phyloP scores from a whole-genome alignment of 2,888 invertebrate genomes.

The Amblyjoppa proteus region DNA sequence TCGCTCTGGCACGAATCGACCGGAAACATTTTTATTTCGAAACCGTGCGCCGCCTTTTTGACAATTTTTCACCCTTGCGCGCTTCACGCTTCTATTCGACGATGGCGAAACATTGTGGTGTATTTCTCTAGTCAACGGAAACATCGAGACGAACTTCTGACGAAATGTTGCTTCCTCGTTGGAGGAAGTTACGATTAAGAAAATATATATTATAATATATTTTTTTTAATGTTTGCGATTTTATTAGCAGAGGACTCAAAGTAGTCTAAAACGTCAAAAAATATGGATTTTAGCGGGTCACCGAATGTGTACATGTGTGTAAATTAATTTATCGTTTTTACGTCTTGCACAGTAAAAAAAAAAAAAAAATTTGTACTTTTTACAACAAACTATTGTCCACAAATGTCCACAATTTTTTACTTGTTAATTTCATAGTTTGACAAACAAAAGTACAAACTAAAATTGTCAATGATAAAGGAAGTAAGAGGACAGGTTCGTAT shows the following conservation, averaged over 20 bases:
- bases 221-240: background rate
- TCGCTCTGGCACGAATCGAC: conserved; percentile 28
- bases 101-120: conserved; percentile 42
- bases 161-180: background rate
- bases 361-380: no score
- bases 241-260: no score
- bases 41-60: background rate
- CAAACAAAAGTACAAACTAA: no score
- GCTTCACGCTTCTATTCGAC: conserved; percentile 8
- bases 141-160: background rate
- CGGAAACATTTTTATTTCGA: conserved; percentile 41
- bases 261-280: background rate
- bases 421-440: no score
- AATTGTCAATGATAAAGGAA: no score
- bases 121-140: background rate
- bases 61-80: background rate
- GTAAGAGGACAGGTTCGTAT: no score
- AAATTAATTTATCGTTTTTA: no score
- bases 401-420: no score
- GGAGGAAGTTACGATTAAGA: background rate
- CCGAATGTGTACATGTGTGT: no score
- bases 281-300: background rate
- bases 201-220: background rate
- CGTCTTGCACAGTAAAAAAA: no score
- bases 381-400: no score